Base-by-base conservation (phyloP, 2,113 vertebrate species). In the Phycodurus eques region DNA sequence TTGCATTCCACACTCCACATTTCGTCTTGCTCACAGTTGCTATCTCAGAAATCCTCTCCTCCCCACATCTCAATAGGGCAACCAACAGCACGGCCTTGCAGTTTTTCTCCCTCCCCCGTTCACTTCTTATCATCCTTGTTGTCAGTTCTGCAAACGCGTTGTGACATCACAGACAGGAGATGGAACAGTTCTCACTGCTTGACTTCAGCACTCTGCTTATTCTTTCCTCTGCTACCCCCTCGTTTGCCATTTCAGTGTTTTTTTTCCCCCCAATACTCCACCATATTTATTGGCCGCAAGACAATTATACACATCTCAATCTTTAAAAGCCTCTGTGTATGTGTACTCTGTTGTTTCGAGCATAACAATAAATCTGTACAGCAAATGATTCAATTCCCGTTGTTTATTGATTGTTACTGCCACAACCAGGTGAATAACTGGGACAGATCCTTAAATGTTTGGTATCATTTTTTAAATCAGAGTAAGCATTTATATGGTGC, bases 91-190 rank as follows among this genome's bases (percentile, higher is more conserved):
- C 53, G 10, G 13, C 60, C 42, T 31, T 51, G 65, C 43, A 68
- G 72, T 68, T 51, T 65, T 81, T 75, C 72, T 20, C 20, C 8
- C 70, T 63, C 39, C 64, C 73, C 44, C 12, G 53, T 77, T 80
- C 73, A 66, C 19, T 80, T 70, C 20, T 5, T 22, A 46, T 79
- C 69, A 77, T 69, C 57, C 44, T 71, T 57, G 35, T 19, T 63
- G 66, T 39, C 31, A 42, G 33, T 71, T 68, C 69, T 46, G 19
- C 64, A 65, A 76, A 78, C 70, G 82, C 17, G 63, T 49, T 15
- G 33, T 74, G 72, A 68, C 77, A 74, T 76, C 59, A 73, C 68
- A 68, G 67, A 72, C 17, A 65, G 68, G 17, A 69, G 73, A 64
- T 71, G 51, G 59, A 78, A 17, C 15, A 46, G 35, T 82, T 27